Percentiles rank a stretch among this genome's conserved stretches.
These are phyloP conservation scores for Bradypodion ventrale DNA, from an alignment of 2,797 vertebrate species.

Conservation along the genomic window DNA sequence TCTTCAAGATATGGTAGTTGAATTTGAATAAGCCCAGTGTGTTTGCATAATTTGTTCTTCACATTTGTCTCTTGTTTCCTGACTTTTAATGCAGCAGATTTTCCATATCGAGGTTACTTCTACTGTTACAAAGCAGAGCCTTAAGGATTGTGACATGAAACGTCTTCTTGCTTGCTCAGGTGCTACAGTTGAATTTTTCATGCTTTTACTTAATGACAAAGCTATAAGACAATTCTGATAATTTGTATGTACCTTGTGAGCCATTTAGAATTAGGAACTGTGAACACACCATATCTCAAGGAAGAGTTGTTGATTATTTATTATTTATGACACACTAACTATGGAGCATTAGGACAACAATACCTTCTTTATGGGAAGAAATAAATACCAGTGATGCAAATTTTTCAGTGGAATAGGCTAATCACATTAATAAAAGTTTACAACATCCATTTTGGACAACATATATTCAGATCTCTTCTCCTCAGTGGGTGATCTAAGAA, in stretches of 20 bases:
- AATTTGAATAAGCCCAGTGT: neutral
- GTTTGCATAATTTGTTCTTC: neutral
- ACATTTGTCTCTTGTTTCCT: neutral
- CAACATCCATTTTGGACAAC: neutral
- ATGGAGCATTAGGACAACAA: constrained; percentile 19
- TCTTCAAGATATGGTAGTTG: neutral
- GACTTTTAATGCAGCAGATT: neutral
- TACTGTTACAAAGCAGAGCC: constrained; percentile 1
- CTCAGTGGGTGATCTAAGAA: neutral
- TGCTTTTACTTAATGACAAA: constrained; percentile 25
- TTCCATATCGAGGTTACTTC: neutral
- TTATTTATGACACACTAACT: constrained; percentile 25
- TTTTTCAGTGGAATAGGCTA: constrained; percentile 5
- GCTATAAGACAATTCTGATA: constrained; percentile 16
- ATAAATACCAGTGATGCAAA: constrained; percentile 21
- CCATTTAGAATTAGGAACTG: constrained; percentile 1
- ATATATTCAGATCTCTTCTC: constrained; percentile 23
- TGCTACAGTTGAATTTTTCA: neutral
- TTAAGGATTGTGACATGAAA: neutral
- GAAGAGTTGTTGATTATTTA: constrained; percentile 23
- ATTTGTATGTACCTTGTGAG: neutral
- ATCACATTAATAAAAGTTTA: constrained; percentile 12
- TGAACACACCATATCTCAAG: neutral
- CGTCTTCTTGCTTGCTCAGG: neutral
- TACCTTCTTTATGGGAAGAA: constrained; percentile 15